Evolutionary conservation across 2,888 invertebrate genomes (phyloP), one percentile per base, ranked within the genome.

Genomic region (Aleiodes alternator): DNA sequence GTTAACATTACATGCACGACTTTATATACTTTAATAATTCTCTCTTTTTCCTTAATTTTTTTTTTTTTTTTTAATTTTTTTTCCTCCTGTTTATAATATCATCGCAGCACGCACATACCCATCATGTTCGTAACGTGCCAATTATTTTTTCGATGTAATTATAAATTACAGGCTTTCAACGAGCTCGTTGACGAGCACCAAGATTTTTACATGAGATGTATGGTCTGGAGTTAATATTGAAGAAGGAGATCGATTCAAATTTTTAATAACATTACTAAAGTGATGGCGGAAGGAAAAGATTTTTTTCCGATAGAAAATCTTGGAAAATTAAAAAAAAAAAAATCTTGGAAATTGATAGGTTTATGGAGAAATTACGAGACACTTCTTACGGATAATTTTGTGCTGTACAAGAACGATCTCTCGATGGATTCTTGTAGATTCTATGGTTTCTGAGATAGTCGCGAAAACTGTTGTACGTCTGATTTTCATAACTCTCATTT

Each of bases 141-240:
- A 70, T 57, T 57, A 70, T 48, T 57, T 48, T 70, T 70, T 38
- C 43, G 48, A 57, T 56, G 56, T 56, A 57, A 57, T 57, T 70
- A 70, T 56, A 56, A 70, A 70, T 70, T 70, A 43, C 53, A 38
- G 70, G 70, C 23, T 55, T 64, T 16, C 48, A 64, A 64, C 64
- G 23, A 64, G 64, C 64, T 64, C 64, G 64, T 64, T 64, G 64
- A 64, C 64, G 64, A 64, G 64, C n/a, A 64, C 34, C n/a, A 43
- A 43, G 43, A 43, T 43, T 43, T 43, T 59, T 29, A 29, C 57
- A 12, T 9, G 29, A 12, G 12, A 23, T 12, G 12, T 57, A 29
- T 57, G 57, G 8, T 31, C 7, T 43, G 9, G 3, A 9, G 43
- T 43, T 43, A 8, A 43, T 43, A 43, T 43, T 34, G 34, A 34